Percentiles rank a stretch among this genome's conserved stretches.
Conservation (phyloP, 2,797 vertebrate species). For the Gouania willdenowi region DNA sequence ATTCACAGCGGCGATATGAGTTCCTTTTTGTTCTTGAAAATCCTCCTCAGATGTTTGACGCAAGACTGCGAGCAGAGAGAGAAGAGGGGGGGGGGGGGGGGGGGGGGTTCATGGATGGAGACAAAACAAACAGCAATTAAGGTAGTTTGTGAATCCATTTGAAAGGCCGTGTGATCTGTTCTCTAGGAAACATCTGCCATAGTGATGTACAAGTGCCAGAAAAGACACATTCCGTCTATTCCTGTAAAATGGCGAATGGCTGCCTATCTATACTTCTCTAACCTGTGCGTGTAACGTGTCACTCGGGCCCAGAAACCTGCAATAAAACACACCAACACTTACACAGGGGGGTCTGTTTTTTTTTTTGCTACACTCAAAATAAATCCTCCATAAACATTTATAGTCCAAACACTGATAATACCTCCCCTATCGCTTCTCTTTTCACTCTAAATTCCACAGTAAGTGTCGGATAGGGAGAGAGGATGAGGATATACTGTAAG, state of each 20-base stretch:
- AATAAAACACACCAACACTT: slow-evolving; percentile 3
- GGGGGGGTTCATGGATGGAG: slow-evolving; percentile 20
- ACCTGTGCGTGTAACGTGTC: not conserved
- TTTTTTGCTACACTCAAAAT: slow-evolving; percentile 66
- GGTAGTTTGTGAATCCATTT: slow-evolving; percentile 60
- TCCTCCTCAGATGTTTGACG: slow-evolving; percentile 68
- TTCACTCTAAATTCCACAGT: slow-evolving; percentile 56
- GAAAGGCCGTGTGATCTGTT: slow-evolving; percentile 57
- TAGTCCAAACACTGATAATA: slow-evolving; percentile 71
- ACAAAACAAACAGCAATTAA: slow-evolving; percentile 75
- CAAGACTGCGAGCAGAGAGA: slow-evolving; percentile 17
- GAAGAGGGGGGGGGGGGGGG: not conserved
- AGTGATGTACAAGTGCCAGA: slow-evolving; percentile 64
- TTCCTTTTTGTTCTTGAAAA: slow-evolving; percentile 68
- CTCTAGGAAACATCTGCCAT: slow-evolving; percentile 75
- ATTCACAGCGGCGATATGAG: slow-evolving; percentile 36
- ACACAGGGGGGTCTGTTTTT: too few species aligned
- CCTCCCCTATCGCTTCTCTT: slow-evolving; percentile 47
- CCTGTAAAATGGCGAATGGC: slow-evolving; percentile 43
- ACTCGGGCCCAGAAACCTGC: not conserved
- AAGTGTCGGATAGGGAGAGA: slow-evolving; percentile 13
- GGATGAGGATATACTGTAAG: slow-evolving; percentile 36
- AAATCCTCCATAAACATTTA: slow-evolving; percentile 69
- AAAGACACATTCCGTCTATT: slow-evolving; percentile 66
- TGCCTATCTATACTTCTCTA: slow-evolving; percentile 15